Evolutionary conservation across 2,888 invertebrate genomes (phyloP), one percentile per base, ranked within the genome.

Genomic region (Octodonta nipae): DNA sequence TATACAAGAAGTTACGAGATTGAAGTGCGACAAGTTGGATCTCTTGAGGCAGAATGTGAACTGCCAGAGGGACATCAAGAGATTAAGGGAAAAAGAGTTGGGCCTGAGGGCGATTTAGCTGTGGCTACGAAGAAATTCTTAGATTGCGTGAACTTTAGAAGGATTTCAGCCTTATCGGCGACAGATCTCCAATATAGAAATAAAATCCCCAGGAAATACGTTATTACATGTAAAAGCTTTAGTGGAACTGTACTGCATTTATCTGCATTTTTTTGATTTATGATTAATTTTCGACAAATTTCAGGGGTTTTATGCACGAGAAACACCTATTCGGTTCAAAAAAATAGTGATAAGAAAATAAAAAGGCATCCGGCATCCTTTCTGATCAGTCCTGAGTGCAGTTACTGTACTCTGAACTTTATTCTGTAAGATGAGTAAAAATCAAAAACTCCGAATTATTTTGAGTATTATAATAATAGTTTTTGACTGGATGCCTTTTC

Each of bases 21-120:
- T 95, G 38, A 93, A 93, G 64, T 84, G 84, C 63, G 95, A 95
- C 64, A 95, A 93, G 62, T 68, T 89, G 44, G 93, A 95, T 57
- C 71, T 95, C 49, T 67, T 95, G 43, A 75, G 86, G 56, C 92
- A 93, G 66, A 93, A 93, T 73, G 89, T 92, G 92, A 83, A 82
- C 45, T 92, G 88, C 67, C 93, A 95, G 64, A 79, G 84, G 52
- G 95, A 95, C 61, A 87, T 95, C 39, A 93, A 92, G 65, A 78
- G 82, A 51, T 66, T 95, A 47, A 77, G 89, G 43, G 92, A 93
- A 55, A 78, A 83, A 52, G 92, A 93, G 62, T 70, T 88, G 49
- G 75, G 78, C 35, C 67, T 93, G 37, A 84, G 88, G 75, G 83
- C 2, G 92, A 93, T 54, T 65, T 95, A 31, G 75, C 83, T 4